Base-by-base conservation (phyloP, 2,888 invertebrate genomes). In the Parthenolecanium corni region DNA sequence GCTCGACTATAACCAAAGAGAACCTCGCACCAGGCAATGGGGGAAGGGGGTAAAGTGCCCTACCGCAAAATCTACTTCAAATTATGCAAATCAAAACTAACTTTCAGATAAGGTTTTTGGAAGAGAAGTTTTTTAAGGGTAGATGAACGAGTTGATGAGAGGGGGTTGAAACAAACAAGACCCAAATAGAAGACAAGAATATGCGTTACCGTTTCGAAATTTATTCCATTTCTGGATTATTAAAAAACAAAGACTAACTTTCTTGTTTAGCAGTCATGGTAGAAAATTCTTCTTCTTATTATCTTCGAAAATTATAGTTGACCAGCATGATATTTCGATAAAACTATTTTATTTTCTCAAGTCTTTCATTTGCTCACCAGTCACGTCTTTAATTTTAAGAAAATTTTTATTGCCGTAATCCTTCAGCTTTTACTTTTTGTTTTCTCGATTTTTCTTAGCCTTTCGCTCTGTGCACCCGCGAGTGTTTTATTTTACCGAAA, bases 61-160 rank as follows among this genome's bases (percentile, higher is more conserved):
- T 58, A 58, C 58, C 58, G 58, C 58, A 58, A 49, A 58, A 58
- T 58, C 47, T 58, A 51, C 58, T 58, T 58, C 49, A 58, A 58
- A 58, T 58, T 58, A 58, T 58, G 58, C 58, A 58, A 58, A 58
- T 58, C 58, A 58, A 58, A 58, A 58, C 58, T 51, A 58, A 58
- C 58, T 58, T 58, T 31, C 31, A 58, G 58, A 58, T 58, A 58
- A 58, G 58, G 58, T 58, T 58, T 58, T 21, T 21, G 9, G 31
- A 31, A 31, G 58, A 47, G 38, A 58, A 58, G 58, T 58, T 58
- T 31, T 31, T 31, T 31, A 31, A 31, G 31, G 31, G 31, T 9
- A 9, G 31, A 6, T 9, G 31, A 31, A 31, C 4, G 31, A 9
- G 31, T 31, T 4, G 31, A 9, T 31, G 31, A 4, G 31, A 31